These are phyloP conservation scores for Rhea pennata DNA, from an alignment of 2,113 vertebrate genomes.

Conservation along the genomic window DNA sequence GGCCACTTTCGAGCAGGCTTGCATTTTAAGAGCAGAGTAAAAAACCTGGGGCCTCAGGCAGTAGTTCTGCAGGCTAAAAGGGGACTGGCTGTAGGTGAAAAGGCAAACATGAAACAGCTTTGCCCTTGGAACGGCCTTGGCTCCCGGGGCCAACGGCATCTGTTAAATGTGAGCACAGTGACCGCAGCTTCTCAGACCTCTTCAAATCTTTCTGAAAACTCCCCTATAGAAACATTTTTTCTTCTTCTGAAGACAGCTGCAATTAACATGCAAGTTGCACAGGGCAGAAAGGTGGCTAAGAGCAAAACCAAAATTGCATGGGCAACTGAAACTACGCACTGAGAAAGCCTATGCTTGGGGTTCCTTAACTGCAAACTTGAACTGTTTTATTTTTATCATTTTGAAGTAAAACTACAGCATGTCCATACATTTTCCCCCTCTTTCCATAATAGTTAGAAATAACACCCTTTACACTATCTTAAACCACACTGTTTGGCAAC, in stretches of 20 bases:
- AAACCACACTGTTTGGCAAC: constrained; percentile 3
- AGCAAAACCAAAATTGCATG: neutral
- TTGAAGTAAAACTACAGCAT: neutral
- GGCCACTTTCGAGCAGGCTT: neutral
- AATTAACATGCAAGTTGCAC: fast-evolving
- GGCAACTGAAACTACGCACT: neutral
- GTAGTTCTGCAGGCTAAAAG: neutral
- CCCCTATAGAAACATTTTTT: neutral
- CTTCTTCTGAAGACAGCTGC: neutral
- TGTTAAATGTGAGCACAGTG: neutral
- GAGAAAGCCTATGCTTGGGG: fast-evolving
- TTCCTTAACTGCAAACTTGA: neutral
- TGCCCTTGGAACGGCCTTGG: neutral
- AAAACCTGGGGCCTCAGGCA: neutral
- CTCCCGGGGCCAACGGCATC: neutral
- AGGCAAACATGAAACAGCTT: neutral
- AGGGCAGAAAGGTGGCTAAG: neutral
- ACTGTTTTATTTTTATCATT: neutral
- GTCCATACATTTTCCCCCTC: neutral
- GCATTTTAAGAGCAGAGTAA: neutral
- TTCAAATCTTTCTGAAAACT: neutral
- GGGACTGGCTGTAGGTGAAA: neutral
- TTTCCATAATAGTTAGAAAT: constrained; percentile 21
- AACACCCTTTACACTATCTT: neutral
- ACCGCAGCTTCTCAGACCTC: neutral